phyloP scores from a whole-genome alignment of 2,888 invertebrate genomes.

The Latrodectus hesperus region DNA sequence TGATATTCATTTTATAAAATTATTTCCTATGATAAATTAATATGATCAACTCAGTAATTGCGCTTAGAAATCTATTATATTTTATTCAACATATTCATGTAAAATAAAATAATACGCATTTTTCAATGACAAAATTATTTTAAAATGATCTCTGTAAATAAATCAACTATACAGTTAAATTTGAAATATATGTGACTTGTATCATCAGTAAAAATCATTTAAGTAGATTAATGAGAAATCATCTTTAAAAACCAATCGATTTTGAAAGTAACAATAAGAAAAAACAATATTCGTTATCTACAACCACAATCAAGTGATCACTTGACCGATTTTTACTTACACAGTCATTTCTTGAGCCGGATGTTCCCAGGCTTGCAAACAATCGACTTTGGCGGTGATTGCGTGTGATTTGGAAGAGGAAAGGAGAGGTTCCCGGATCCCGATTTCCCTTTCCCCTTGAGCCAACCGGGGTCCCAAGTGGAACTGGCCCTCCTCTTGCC shows the following conservation, averaged over 20 bases:
- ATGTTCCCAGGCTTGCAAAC: slow-evolving; percentile 62
- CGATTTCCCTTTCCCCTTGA: slow-evolving; percentile 37
- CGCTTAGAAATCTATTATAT: no score
- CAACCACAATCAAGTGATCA: background rate
- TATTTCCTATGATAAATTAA: no score
- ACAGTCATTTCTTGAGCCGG: slow-evolving; percentile 61
- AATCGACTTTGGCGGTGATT: slow-evolving; percentile 51
- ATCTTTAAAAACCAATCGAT: no score
- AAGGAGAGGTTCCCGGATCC: slow-evolving; percentile 51
- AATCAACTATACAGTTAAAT: background rate
- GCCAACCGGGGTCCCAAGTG: slow-evolving; percentile 31
- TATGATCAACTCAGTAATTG: no score
- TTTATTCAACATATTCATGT: no score
- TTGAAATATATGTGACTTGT: background rate
- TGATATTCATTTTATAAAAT: no score
- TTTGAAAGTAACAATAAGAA: background rate
- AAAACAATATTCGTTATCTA: background rate
- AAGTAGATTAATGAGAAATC: no score
- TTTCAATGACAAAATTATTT: background rate
- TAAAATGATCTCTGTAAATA: background rate
- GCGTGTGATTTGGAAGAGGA: slow-evolving; percentile 49
- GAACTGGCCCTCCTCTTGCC: slow-evolving; percentile 39
- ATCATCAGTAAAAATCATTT: background rate
- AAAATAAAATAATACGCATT: no score
- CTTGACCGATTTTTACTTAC: slow-evolving; percentile 12